Evolutionary conservation across 2,797 vertebrate species (phyloP).

Genomic region (Siniperca undulata): DNA sequence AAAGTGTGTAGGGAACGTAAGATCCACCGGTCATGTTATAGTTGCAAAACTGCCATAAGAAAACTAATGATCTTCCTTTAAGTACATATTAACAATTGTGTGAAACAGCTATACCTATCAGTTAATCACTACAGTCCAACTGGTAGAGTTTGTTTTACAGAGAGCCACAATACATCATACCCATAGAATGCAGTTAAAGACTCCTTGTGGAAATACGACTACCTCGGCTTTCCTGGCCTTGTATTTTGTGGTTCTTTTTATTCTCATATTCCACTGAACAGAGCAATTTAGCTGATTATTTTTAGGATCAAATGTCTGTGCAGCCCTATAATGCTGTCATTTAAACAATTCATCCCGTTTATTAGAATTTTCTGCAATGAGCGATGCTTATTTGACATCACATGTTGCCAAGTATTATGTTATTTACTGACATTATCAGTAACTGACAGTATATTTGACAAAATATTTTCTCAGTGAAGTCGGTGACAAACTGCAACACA

Average conservation of each 20-base stretch:
- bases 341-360: constrained; percentile 63
- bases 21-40: not conserved
- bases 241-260: constrained; percentile 68
- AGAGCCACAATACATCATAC: constrained; percentile 62
- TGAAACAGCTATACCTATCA: constrained; percentile 23
- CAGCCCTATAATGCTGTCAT: constrained; percentile 50
- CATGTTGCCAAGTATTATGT: not conserved
- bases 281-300: constrained; percentile 69
- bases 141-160: constrained; percentile 36
- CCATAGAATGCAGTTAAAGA: constrained; percentile 70
- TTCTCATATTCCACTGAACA: constrained; percentile 70
- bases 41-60: constrained; percentile 17
- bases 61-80: constrained; percentile 7
- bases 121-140: constrained; percentile 17
- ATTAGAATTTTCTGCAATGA: constrained; percentile 30
- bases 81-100: constrained; percentile 20
- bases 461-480: not conserved
- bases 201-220: constrained; percentile 63
- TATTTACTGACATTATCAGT: constrained; percentile 23
- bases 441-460: not conserved
- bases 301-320: constrained; percentile 60
- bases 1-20: not conserved
- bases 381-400: constrained; percentile 11
- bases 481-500: not conserved
- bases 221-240: constrained; percentile 69